Evolutionary conservation across 2,113 vertebrate species (phyloP).

Genomic region (Tachuris rubrigastra): DNA sequence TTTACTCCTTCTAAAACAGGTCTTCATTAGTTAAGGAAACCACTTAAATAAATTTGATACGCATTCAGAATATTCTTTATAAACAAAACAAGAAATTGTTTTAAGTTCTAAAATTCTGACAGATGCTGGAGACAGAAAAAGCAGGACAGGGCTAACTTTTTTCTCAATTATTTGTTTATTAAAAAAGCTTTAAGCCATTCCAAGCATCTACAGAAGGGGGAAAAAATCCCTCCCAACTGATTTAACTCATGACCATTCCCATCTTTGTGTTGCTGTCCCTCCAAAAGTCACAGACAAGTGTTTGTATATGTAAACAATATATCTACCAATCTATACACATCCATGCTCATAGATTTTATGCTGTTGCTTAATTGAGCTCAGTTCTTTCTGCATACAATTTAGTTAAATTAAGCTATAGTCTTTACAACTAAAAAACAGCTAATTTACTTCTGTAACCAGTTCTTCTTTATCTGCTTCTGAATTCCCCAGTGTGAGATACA

Average conservation of each 20-base stretch:
- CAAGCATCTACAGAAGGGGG: not conserved
- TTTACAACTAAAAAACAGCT: not conserved
- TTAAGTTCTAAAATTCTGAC: conserved; percentile 12
- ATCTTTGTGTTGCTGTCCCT: not conserved
- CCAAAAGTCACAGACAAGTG: not conserved
- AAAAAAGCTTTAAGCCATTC: not conserved
- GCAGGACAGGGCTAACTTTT: conserved; percentile 30
- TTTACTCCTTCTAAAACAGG: not conserved
- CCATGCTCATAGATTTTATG: not conserved
- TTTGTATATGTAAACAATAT: not conserved
- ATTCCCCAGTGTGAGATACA: not conserved
- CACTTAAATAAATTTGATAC: conserved; percentile 35
- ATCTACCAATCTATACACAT: fast-evolving
- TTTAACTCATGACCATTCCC: not conserved
- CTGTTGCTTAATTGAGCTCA: not conserved
- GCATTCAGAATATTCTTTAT: conserved; percentile 20
- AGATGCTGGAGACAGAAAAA: conserved; percentile 4
- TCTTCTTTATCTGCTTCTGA: not conserved
- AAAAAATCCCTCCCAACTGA: not conserved
- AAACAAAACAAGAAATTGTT: conserved; percentile 46
- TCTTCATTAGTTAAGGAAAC: conserved; percentile 12
- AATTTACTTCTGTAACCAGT: not conserved
- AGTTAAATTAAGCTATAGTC: not conserved
- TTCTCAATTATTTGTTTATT: not conserved
- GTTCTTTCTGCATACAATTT: not conserved